These are phyloP conservation scores for Piscicola geometra DNA, from an alignment of 2,888 invertebrate genomes.

Conservation along the genomic window DNA sequence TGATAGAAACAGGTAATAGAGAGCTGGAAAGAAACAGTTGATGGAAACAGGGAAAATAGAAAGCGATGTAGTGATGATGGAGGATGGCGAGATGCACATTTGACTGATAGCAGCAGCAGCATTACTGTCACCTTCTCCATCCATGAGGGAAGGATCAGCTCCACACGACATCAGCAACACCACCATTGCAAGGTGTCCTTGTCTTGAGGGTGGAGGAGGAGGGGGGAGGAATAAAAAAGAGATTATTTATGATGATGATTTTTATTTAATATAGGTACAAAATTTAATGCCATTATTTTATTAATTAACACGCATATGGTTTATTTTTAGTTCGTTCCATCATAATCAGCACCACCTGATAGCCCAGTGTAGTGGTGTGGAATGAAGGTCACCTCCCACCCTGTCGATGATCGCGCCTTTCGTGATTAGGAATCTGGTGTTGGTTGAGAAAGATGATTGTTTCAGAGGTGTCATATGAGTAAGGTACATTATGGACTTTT, in stretches of 20 bases:
- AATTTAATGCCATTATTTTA: background rate
- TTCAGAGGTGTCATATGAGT: too few species aligned
- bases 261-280: background rate
- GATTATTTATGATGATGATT: background rate
- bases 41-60: too few species aligned
- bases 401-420: slow-evolving; percentile 85
- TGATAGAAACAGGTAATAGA: too few species aligned
- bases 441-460: too few species aligned
- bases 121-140: slow-evolving; percentile 72
- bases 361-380: slow-evolving; percentile 97
- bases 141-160: slow-evolving; percentile 80
- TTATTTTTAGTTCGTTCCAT: too few species aligned
- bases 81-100: too few species aligned
- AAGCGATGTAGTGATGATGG: too few species aligned
- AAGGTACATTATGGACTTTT: too few species aligned
- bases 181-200: slow-evolving; percentile 79
- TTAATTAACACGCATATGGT: background rate
- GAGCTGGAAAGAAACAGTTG: too few species aligned
- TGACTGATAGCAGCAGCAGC: too few species aligned
- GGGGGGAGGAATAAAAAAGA: background rate
- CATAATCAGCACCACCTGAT: too few species aligned
- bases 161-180: slow-evolving; percentile 74
- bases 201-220: slow-evolving; percentile 55
- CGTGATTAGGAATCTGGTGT: slow-evolving; percentile 68
- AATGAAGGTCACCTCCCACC: slow-evolving; percentile 87